A percentile compares a stretch with the other conserved stretches of the same genome.
phyloP scores from a whole-genome alignment of 2,797 vertebrate genomes.

The Myotis pilosus region DNA sequence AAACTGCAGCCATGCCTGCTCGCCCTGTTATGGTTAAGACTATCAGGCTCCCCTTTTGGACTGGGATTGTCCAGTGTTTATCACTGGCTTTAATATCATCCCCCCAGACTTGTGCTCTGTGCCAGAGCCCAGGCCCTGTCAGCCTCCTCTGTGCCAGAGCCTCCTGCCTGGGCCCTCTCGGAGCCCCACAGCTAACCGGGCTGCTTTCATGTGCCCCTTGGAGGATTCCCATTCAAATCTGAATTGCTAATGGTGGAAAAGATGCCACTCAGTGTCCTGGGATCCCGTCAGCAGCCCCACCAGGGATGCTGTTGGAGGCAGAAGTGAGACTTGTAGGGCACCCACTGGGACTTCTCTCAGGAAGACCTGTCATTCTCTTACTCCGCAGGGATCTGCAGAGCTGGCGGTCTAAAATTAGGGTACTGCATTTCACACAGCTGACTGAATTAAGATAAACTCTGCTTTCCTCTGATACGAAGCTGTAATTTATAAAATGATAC shows the following conservation, averaged over 20 bases:
- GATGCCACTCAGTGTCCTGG: constrained; percentile 77
- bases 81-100: constrained; percentile 57
- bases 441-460: constrained; percentile 81
- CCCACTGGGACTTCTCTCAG: constrained; percentile 75
- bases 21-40: constrained; percentile 51
- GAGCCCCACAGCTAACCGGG: background rate
- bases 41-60: constrained; percentile 74
- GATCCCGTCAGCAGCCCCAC: constrained; percentile 75
- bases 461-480: constrained; percentile 76
- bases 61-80: constrained; percentile 64
- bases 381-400: constrained; percentile 76
- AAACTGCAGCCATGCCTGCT: constrained; percentile 61
- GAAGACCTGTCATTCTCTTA: constrained; percentile 82
- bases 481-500: constrained; percentile 80
- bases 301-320: constrained; percentile 77
- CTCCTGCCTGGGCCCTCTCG: background rate
- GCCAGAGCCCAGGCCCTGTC: background rate
- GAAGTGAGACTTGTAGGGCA: constrained; percentile 72
- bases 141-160: background rate
- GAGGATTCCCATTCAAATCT: constrained; percentile 66
- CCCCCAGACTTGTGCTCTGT: constrained; percentile 38
- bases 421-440: constrained; percentile 77
- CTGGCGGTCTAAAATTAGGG: constrained; percentile 82
- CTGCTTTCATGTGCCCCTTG: constrained; percentile 46
- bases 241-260: constrained; percentile 75